phyloP scores from a whole-genome alignment of 2,113 vertebrate species.

The Isurus oxyrinchus region DNA sequence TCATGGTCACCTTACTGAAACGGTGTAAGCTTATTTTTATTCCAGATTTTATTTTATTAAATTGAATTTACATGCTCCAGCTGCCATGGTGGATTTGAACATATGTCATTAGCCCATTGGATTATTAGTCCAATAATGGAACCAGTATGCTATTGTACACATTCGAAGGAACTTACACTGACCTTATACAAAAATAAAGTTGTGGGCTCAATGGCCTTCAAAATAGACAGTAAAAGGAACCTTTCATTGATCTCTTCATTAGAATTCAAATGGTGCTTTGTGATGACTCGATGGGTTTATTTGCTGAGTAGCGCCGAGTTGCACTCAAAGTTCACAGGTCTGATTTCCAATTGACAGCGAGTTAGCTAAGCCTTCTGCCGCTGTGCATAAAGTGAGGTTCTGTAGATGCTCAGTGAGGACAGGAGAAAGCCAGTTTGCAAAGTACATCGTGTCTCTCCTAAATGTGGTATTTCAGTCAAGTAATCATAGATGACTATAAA shows the following conservation, averaged over 20 bases:
- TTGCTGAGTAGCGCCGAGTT: neutral
- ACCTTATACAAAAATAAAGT: neutral
- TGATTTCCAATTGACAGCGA: neutral
- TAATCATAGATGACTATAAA: neutral
- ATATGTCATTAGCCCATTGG: neutral
- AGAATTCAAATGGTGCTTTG: neutral
- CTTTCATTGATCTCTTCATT: neutral
- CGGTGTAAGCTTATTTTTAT: neutral
- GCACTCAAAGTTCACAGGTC: neutral
- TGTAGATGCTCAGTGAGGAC: neutral
- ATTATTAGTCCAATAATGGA: too few relatives aligned
- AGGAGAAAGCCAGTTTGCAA: neutral
- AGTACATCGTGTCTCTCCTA: neutral
- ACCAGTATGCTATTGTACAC: too few relatives aligned
- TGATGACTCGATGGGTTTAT: neutral
- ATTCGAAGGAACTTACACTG: neutral
- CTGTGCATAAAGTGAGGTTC: neutral
- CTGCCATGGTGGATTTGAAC: neutral
- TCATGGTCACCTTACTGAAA: neutral
- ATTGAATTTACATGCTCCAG: too few relatives aligned
- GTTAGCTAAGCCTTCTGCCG: neutral
- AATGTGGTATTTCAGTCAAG: neutral
- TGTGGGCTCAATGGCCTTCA: neutral
- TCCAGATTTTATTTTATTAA: neutral
- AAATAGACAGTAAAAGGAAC: neutral